Base-by-base conservation (phyloP, 2,113 vertebrate genomes). In the Datnioides undecimradiatus region DNA sequence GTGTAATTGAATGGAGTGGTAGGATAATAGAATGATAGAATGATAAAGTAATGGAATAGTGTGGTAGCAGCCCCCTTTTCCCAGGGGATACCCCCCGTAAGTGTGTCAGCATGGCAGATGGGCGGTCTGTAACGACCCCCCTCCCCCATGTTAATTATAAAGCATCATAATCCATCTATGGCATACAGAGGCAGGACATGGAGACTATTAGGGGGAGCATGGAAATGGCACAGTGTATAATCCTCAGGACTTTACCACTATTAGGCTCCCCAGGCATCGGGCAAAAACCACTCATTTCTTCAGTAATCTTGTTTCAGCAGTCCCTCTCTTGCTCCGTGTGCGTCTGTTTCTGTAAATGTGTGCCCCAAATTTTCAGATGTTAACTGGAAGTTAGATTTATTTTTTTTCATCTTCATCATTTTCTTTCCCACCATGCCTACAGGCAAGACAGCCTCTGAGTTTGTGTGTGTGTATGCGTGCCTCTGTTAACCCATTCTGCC, bases 101-200 rank as follows among this genome's bases (percentile, higher is more conserved):
- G 93, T 94, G 89, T 95, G 94, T 94, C 93, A 93, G 80, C 64
- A 72, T 87, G 90, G 92, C 93, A 94, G 93, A 95, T 93, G 92
- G 92, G 91, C 80, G 85, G 87, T 84, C 88, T 78, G 82, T 72
- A 79, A 82, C 87, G 58, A 49, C 70, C 76, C 79, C 73, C 85
- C 52, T 63, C 83, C 82, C 83, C 77, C 80, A 86, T 85, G 89
- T 93, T 93, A 93, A 94, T 93, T 93, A 93, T 93, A 90, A 91
- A 91, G 91, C 90, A 91, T 92, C 90, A 91, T 93, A 92, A 94
- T 94, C 91, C 89, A 92, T 93, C 92, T 87, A 88, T 67, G 78
- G 87, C 87, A 90, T 85, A 93, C 91, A 93, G 91, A 88, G 84
- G 83, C 84, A 90, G 85, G 91, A 92, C 92, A 94, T 91, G 91